Percentiles rank a stretch among this genome's conserved stretches.
Conservation (phyloP, 2,113 vertebrate species). For the Colinus virginianus region DNA sequence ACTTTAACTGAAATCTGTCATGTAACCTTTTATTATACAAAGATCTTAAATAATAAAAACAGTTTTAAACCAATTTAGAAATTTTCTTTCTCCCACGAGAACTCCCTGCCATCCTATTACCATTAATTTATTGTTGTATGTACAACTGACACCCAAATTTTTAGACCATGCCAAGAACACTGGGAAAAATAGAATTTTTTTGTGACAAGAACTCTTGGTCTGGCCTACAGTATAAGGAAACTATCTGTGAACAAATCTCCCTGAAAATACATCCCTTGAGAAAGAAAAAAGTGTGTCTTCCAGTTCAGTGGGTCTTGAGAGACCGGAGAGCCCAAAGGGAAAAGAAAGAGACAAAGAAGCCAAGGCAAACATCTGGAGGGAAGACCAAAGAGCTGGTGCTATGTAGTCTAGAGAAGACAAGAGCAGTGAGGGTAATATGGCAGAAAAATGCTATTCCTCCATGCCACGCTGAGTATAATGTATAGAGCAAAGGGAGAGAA, state of each 20-base stretch:
- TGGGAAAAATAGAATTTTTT: background rate
- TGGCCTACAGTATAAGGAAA: background rate
- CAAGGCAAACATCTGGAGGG: background rate
- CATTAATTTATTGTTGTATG: background rate
- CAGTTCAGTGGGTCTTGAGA: background rate
- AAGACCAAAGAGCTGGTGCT: background rate
- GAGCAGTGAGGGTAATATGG: rapidly evolving
- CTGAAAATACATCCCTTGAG: background rate
- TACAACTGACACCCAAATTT: rapidly evolving
- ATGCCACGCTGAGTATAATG: rapidly evolving
- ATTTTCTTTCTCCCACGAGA: background rate
- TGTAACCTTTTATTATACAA: background rate
- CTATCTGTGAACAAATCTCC: background rate
- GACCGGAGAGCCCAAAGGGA: background rate
- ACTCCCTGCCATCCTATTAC: background rate
- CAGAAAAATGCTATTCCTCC: rapidly evolving
- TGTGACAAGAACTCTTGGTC: background rate
- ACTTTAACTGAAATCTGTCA: background rate
- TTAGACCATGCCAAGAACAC: background rate
- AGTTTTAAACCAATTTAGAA: background rate
- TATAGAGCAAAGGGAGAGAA: background rate
- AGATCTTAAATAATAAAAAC: background rate
- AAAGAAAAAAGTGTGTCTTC: background rate
- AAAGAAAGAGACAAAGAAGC: background rate
- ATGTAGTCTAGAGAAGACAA: background rate